A percentile compares a stretch with the other conserved stretches of the same genome.
These are phyloP conservation scores for Hoplostethus atlanticus DNA, from an alignment of 2,797 vertebrate species.

Conservation along the genomic window DNA sequence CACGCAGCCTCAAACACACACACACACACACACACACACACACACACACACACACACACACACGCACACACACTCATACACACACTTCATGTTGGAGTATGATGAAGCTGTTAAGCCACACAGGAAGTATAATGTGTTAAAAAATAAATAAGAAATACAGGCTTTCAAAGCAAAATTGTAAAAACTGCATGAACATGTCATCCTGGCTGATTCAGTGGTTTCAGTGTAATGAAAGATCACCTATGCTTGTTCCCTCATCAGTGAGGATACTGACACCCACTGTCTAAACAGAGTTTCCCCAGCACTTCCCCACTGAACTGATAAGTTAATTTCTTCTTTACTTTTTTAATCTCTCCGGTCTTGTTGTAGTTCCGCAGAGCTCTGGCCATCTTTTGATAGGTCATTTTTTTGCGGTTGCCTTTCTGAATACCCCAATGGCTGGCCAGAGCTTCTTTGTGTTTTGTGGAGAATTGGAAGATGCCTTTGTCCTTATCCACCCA, in stretches of 20 bases:
- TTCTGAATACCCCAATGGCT: constrained; percentile 96
- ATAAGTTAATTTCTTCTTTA: constrained; percentile 99
- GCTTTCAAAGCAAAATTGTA: constrained; percentile 13
- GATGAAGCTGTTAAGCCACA: constrained; percentile 22
- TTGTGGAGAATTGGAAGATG: constrained; percentile 99
- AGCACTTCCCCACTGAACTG: constrained; percentile 97
- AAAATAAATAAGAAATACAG: constrained; percentile 65
- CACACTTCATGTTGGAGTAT: not conserved
- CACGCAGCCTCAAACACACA: not conserved
- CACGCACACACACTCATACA: not conserved
- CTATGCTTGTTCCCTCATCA: constrained; percentile 44
- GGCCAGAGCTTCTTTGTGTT: constrained; percentile 96
- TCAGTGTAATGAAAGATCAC: constrained; percentile 20
- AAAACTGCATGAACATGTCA: constrained; percentile 34
- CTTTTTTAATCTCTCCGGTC: constrained; percentile 97
- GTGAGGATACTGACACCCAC: constrained; percentile 44
- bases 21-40: constrained; percentile 10
- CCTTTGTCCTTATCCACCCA: constrained; percentile 98
- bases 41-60: constrained; percentile 5
- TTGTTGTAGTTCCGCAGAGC: constrained; percentile 98
- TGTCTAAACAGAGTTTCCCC: constrained; percentile 64
- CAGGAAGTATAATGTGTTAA: constrained; percentile 13
- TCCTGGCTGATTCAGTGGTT: constrained; percentile 41
- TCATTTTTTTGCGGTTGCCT: constrained; percentile 99
- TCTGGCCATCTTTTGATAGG: constrained; percentile 99